Conservation (phyloP, 1,140 invertebrate genomes). For the Helicoverpa armigera region DNA sequence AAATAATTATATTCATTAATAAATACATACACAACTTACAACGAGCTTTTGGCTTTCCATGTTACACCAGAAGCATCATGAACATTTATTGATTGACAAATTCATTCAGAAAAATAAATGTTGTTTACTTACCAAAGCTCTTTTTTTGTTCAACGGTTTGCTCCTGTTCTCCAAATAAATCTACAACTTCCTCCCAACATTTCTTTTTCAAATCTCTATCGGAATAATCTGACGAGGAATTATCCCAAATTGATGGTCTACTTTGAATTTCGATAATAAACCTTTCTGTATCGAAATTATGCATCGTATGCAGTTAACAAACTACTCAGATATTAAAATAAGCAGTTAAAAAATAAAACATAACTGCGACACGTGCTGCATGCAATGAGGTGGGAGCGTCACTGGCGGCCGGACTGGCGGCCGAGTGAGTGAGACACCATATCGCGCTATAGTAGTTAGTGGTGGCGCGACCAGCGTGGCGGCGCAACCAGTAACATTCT, state of each 20-base stretch:
- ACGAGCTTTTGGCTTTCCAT: no score
- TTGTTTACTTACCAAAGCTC: not conserved
- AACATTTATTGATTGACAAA: no score
- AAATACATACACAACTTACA: no score
- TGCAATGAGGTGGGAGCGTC: no score
- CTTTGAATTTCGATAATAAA: constrained; percentile 28
- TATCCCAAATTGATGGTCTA: constrained; percentile 3
- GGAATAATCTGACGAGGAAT: constrained; percentile 6
- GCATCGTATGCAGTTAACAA: not conserved
- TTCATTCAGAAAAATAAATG: not conserved
- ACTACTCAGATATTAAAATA: not conserved
- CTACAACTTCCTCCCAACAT: constrained; percentile 13
- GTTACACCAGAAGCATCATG: no score
- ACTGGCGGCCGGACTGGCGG: not conserved
- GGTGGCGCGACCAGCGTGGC: constrained; percentile 30
- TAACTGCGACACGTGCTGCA: no score
- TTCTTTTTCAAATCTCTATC: constrained; percentile 21
- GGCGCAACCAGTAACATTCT: constrained; percentile 29
- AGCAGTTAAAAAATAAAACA: not conserved
- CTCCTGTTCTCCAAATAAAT: no score
- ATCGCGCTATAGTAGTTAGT: constrained; percentile 26
- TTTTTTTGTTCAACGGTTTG: no score
- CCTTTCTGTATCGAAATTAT: constrained; percentile 24
- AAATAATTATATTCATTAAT: no score
- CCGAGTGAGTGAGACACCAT: constrained; percentile 38